Evolutionary conservation across 1,140 invertebrate genomes (phyloP).

Genomic region (Coenobita brevimanus): DNA sequence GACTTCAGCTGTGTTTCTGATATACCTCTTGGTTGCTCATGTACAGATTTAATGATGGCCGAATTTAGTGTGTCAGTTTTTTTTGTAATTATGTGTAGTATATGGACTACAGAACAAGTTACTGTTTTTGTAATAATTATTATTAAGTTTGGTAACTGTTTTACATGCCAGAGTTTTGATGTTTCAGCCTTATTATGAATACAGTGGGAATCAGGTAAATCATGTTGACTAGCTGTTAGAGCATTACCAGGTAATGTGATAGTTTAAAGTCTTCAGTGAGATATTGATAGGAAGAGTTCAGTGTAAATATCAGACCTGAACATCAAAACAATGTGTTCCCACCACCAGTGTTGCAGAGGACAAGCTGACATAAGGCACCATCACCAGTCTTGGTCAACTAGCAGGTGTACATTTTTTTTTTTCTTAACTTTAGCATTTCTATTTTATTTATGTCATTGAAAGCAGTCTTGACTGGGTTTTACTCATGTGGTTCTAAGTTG

Average conservation of each 20-base stretch:
- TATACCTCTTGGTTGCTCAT: not conserved
- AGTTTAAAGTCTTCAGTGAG: conserved; percentile 26
- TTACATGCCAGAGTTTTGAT: too few relatives aligned
- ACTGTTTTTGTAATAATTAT: too few relatives aligned
- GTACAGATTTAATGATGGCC: not conserved
- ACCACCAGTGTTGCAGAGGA: conserved; percentile 7
- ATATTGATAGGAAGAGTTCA: conserved; percentile 12
- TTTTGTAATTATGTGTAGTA: too few relatives aligned
- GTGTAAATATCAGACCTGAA: conserved; percentile 30
- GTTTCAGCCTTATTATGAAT: too few relatives aligned
- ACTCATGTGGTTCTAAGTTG: too few relatives aligned
- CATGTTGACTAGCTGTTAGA: not conserved
- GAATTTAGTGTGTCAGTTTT: too few relatives aligned
- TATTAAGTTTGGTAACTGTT: too few relatives aligned
- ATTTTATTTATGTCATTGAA: too few relatives aligned
- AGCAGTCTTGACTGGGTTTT: too few relatives aligned
- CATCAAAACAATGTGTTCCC: conserved; percentile 43
- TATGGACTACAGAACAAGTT: too few relatives aligned
- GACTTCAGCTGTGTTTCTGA: not conserved
- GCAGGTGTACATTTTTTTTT: not conserved
- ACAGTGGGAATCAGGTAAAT: not conserved
- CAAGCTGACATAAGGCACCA: not conserved
- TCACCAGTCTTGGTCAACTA: not conserved
- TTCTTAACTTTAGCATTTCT: not conserved
- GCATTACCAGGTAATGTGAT: not conserved